Evolutionary conservation across 2,797 vertebrate species (phyloP).

Genomic region (Eulemur mongoz): DNA sequence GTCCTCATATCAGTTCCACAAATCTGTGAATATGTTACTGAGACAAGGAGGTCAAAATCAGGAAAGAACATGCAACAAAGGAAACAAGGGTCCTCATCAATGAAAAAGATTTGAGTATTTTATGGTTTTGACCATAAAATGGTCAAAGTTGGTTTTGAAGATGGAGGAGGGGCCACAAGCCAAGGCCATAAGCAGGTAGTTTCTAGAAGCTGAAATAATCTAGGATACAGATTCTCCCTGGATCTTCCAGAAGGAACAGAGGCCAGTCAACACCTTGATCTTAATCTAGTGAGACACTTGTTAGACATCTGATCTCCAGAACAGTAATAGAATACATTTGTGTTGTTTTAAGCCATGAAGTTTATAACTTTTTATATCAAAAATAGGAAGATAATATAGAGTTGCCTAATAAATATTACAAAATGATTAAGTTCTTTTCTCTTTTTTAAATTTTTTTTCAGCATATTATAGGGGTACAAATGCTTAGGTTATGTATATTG

Average conservation of each 20-base stretch:
- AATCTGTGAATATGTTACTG: neutral
- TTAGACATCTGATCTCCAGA: neutral
- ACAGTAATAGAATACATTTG: neutral
- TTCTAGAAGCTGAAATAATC: neutral
- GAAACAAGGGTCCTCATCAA: neutral
- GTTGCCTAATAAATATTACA: neutral
- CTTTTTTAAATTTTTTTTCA: too few relatives aligned
- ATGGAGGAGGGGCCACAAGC: neutral
- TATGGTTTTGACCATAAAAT: neutral
- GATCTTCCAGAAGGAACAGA: neutral
- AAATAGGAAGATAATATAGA: neutral
- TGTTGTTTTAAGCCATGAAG: neutral
- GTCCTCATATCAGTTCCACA: neutral
- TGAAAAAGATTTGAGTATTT: neutral
- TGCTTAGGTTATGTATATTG: too few relatives aligned
- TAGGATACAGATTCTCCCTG: neutral
- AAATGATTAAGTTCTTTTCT: neutral
- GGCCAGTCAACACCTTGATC: neutral
- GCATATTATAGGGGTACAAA: too few relatives aligned
- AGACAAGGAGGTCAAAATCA: neutral
- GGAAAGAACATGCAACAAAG: neutral
- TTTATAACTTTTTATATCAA: neutral
- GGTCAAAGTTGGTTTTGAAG: neutral
- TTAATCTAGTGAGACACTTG: neutral
- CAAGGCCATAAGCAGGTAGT: neutral